Conservation (phyloP, 53 echinoderm and acorn worm genomes). For the Holothuria scabra region DNA sequence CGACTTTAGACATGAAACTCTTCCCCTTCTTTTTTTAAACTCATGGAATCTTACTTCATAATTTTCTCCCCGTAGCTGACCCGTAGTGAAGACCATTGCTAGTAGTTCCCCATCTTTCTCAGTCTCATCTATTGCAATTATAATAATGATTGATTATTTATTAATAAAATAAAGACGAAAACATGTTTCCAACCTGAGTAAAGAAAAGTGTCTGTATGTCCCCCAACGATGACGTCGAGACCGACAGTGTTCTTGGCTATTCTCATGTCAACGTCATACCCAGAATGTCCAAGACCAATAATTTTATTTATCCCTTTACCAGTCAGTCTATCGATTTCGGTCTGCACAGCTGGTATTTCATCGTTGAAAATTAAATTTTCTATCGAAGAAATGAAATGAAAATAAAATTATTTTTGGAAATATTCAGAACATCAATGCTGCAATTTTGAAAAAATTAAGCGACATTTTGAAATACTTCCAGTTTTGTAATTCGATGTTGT, state of each 20-base stretch:
- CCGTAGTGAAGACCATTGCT: too few species aligned
- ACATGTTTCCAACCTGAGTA: slow-evolving; percentile 68
- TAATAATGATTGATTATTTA: too few species aligned
- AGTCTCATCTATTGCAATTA: too few species aligned
- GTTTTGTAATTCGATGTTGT: too few species aligned
- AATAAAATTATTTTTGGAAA: neutral
- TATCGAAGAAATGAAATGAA: slow-evolving; percentile 13
- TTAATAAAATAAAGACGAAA: too few species aligned
- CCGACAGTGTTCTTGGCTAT: slow-evolving; percentile 71
- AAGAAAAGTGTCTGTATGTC: slow-evolving; percentile 81
- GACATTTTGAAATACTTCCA: too few species aligned
- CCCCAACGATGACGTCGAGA: slow-evolving; percentile 76
- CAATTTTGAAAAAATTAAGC: too few species aligned
- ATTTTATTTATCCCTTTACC: slow-evolving; percentile 71
- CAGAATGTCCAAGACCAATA: slow-evolving; percentile 81
- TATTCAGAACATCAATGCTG: neutral
- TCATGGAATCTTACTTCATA: too few species aligned
- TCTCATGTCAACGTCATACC: slow-evolving; percentile 61
- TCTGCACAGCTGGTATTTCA: slow-evolving; percentile 54
- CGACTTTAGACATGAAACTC: too few species aligned
- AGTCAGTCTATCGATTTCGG: slow-evolving; percentile 57
- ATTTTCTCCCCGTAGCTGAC: too few species aligned
- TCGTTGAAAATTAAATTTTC: slow-evolving; percentile 53
- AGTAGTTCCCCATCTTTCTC: too few species aligned
- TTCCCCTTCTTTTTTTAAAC: too few species aligned